Percentiles rank a stretch among this genome's conserved stretches.
Conservation (phyloP, 2,888 invertebrate genomes). For the Nymphalis c-album region DNA sequence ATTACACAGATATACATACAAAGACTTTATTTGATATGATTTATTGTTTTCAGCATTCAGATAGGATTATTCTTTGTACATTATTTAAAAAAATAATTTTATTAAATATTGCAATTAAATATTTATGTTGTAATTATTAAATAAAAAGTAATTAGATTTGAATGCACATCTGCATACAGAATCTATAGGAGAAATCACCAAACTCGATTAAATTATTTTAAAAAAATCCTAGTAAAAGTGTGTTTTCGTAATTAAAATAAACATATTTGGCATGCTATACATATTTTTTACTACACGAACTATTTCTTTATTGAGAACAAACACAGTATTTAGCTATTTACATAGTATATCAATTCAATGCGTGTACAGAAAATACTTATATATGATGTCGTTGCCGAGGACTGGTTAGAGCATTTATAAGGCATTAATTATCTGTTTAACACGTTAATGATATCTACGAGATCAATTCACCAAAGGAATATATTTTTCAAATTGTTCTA, state of each 20-base stretch:
- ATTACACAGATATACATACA: neutral
- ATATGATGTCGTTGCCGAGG: conserved; percentile 13
- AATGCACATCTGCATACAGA: too few relatives aligned
- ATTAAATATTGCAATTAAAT: too few relatives aligned
- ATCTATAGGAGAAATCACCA: neutral
- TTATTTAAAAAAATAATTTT: neutral
- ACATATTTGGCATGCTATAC: conserved; percentile 8
- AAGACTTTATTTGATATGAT: conserved; percentile 1
- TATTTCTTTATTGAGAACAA: neutral
- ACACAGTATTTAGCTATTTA: conserved; percentile 7
- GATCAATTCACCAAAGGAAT: conserved; percentile 9
- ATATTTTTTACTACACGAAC: conserved; percentile 8
- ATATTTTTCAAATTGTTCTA: neutral
- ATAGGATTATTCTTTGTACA: neutral
- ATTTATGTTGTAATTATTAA: too few relatives aligned
- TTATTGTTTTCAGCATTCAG: neutral
- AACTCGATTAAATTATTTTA: neutral
- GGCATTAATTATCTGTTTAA: neutral
- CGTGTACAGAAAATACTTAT: conserved; percentile 1
- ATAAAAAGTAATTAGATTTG: too few relatives aligned
- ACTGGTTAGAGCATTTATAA: neutral
- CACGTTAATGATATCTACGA: neutral
- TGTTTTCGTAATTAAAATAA: conserved; percentile 1
- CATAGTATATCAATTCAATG: conserved; percentile 9
- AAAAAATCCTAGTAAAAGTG: neutral